Conservation (phyloP, 2,113 vertebrate species). For the Phalacrocorax aristotelis region DNA sequence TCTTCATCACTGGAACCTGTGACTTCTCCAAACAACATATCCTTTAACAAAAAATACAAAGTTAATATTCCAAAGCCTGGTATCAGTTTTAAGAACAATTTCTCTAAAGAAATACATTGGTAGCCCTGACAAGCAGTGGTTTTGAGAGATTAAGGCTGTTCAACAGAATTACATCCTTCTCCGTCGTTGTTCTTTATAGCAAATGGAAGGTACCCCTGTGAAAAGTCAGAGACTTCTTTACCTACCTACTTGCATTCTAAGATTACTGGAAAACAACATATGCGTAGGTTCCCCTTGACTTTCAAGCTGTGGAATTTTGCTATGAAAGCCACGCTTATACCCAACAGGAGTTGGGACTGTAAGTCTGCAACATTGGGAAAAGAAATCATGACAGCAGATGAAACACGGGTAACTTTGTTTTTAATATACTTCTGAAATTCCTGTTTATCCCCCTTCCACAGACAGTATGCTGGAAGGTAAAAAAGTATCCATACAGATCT, state of each 20-base stretch:
- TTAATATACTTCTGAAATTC: neutral
- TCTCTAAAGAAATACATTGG: neutral
- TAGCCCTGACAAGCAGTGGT: neutral
- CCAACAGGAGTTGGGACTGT: neutral
- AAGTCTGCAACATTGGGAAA: neutral
- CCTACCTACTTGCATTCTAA: neutral
- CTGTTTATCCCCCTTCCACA: neutral
- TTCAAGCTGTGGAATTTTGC: neutral
- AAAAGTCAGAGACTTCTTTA: neutral
- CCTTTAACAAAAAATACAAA: conserved; percentile 57
- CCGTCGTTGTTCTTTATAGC: neutral
- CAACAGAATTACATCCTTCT: neutral
- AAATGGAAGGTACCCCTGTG: neutral
- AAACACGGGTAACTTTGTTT: neutral
- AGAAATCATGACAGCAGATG: neutral
- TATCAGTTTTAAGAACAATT: neutral
- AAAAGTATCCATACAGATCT: neutral
- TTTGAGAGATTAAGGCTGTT: neutral
- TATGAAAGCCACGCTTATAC: neutral
- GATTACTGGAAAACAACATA: neutral
- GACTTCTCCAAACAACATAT: conserved; percentile 63
- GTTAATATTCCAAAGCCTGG: neutral
- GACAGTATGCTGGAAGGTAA: neutral
- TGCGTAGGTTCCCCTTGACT: neutral
- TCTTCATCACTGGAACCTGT: conserved; percentile 73